Conservation (phyloP, 2,888 invertebrate genomes). For the Xestobium rufovillosum region DNA sequence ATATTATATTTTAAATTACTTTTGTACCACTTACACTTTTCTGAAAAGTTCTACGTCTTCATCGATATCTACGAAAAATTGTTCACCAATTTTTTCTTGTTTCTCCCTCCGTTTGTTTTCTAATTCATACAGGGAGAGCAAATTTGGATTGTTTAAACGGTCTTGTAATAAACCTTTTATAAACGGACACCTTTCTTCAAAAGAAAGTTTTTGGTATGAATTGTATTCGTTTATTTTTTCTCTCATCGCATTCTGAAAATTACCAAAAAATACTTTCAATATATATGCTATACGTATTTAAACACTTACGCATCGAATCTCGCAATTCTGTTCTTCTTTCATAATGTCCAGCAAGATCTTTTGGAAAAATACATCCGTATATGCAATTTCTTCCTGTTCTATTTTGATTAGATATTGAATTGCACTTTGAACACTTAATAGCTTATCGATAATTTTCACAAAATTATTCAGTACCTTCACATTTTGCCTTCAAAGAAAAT, state of each 20-base stretch:
- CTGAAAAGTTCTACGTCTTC: too few relatives aligned
- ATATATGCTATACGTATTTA: not conserved
- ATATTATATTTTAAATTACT: too few relatives aligned
- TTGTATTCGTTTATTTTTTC: not conserved
- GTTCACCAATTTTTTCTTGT: too few relatives aligned
- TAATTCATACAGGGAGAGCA: too few relatives aligned
- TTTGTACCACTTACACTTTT: too few relatives aligned
- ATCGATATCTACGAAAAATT: too few relatives aligned
- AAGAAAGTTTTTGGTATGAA: not conserved
- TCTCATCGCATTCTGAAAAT: not conserved
- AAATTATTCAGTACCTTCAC: too few relatives aligned
- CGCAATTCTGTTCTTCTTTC: conserved; percentile 22
- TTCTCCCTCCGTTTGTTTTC: too few relatives aligned
- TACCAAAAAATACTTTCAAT: not conserved
- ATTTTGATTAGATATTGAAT: not conserved
- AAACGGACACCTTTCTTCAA: not conserved
- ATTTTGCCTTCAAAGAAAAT: too few relatives aligned
- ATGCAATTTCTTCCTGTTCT: conserved; percentile 23
- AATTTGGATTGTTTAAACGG: too few relatives aligned
- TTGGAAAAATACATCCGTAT: conserved; percentile 22
- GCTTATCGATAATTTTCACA: too few relatives aligned
- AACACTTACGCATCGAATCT: not conserved
- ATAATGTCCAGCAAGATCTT: conserved; percentile 22
- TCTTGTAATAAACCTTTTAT: not conserved
- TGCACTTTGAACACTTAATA: not conserved